Evolutionary conservation across 2,797 vertebrate species (phyloP).

Genomic region (Prionace glauca): DNA sequence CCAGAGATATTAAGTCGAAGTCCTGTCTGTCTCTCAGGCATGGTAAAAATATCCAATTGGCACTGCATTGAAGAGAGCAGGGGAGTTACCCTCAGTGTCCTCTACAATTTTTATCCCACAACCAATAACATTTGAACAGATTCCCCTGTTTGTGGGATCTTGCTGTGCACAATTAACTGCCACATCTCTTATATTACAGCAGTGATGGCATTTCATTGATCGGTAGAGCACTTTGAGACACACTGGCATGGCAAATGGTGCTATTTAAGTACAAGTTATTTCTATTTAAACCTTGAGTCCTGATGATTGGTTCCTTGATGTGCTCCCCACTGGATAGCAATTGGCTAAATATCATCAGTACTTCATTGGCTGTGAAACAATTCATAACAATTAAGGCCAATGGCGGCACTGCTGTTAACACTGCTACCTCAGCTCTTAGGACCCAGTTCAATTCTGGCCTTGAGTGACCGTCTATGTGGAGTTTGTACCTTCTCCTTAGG

Average conservation of each 20-base stretch:
- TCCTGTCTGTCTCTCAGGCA: not conserved
- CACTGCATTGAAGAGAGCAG: not conserved
- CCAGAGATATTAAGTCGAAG: not conserved
- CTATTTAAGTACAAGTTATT: not conserved
- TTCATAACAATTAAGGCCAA: not conserved
- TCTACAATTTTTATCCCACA: not conserved
- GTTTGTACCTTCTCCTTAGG: no score
- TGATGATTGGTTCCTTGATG: not conserved
- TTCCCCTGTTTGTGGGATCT: not conserved
- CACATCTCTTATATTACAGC: not conserved
- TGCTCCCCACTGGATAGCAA: no score
- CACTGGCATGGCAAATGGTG: not conserved
- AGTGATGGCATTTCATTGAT: not conserved
- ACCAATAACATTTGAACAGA: not conserved
- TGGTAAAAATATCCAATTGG: not conserved
- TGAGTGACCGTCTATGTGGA: no score
- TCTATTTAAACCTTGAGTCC: not conserved
- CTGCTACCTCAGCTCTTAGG: no score
- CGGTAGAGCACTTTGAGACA: not conserved
- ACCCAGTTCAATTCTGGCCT: no score
- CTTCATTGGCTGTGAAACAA: not conserved
- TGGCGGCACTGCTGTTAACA: no score
- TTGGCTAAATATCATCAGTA: not conserved
- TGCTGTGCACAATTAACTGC: not conserved
- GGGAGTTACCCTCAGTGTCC: not conserved